These are phyloP conservation scores for Sebastes itinus DNA, from an alignment of 2,797 vertebrate genomes.

Conservation along the genomic window DNA sequence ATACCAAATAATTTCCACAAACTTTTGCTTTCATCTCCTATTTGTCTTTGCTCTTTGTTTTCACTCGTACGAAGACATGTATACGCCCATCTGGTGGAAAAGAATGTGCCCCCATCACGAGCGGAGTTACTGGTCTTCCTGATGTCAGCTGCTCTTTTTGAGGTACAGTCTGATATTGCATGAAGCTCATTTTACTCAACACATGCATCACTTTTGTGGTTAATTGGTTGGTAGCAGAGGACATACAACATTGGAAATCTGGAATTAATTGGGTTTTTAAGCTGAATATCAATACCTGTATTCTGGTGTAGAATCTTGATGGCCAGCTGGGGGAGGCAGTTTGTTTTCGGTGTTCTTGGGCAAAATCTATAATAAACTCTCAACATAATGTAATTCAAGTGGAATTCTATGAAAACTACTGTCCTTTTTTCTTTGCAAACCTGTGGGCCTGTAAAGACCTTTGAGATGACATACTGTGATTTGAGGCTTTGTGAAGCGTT, in stretches of 20 bases:
- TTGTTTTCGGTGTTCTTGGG: too few relatives aligned
- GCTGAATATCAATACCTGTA: too few relatives aligned
- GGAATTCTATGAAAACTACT: too few relatives aligned
- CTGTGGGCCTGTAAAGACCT: too few relatives aligned
- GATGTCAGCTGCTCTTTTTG: slow-evolving; percentile 48
- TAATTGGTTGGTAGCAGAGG: neutral
- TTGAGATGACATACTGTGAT: too few relatives aligned
- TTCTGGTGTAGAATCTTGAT: too few relatives aligned
- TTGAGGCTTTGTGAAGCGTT: too few relatives aligned
- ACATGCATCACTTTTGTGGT: neutral
- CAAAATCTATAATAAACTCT: too few relatives aligned
- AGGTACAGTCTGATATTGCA: slow-evolving; percentile 30
- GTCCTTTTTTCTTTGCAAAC: too few relatives aligned
- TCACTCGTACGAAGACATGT: slow-evolving; percentile 44
- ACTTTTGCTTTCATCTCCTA: neutral
- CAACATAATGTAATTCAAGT: too few relatives aligned
- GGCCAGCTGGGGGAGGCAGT: too few relatives aligned
- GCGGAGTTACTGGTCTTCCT: slow-evolving; percentile 51
- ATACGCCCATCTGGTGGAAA: slow-evolving; percentile 31
- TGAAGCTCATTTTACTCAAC: neutral
- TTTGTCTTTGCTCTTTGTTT: neutral
- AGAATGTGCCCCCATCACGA: slow-evolving; percentile 30
- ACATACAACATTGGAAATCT: neutral
- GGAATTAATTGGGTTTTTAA: neutral
- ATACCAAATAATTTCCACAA: neutral